These are phyloP conservation scores for Nomada ferruginata DNA, from an alignment of 2,888 invertebrate genomes.

Conservation along the genomic window DNA sequence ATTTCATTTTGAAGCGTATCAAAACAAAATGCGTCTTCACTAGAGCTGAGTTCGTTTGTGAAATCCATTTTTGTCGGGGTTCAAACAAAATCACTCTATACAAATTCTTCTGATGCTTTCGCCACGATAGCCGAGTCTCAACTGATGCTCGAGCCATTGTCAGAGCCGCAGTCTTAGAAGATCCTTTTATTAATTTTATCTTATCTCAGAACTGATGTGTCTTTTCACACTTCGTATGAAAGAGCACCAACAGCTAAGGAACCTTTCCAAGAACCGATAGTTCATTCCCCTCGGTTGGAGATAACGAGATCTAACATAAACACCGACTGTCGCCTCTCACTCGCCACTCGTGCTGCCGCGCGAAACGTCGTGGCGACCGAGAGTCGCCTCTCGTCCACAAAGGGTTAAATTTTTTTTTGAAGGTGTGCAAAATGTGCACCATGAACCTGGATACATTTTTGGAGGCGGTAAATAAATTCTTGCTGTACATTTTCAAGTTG, in stretches of 20 bases:
- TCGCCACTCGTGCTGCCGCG: too few species aligned
- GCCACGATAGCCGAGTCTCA: slow-evolving; percentile 39
- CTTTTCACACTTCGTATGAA: slow-evolving; percentile 14
- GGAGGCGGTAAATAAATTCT: too few species aligned
- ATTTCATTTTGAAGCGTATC: background rate
- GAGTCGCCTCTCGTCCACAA: too few species aligned
- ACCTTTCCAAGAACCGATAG: background rate
- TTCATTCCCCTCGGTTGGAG: too few species aligned
- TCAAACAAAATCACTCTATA: slow-evolving; percentile 19
- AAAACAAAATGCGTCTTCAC: slow-evolving; percentile 12
- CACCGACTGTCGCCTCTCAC: too few species aligned
- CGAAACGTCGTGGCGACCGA: too few species aligned
- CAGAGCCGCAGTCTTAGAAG: slow-evolving; percentile 19
- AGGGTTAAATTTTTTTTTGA: too few species aligned
- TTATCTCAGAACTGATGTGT: slow-evolving; percentile 14
- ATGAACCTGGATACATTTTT: too few species aligned
- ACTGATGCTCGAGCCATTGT: slow-evolving; percentile 20
- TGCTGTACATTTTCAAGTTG: too few species aligned
- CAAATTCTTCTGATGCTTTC: slow-evolving; percentile 40
- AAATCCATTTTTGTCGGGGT: slow-evolving; percentile 43
- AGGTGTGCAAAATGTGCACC: too few species aligned
- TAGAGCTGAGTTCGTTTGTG: slow-evolving; percentile 37
- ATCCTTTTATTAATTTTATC: slow-evolving; percentile 19
- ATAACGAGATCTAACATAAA: too few species aligned
- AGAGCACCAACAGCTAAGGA: slow-evolving; percentile 1